Percentiles rank a stretch among this genome's conserved stretches.
Conservation (phyloP, 2,113 vertebrate genomes). For the Verasper variegatus region DNA sequence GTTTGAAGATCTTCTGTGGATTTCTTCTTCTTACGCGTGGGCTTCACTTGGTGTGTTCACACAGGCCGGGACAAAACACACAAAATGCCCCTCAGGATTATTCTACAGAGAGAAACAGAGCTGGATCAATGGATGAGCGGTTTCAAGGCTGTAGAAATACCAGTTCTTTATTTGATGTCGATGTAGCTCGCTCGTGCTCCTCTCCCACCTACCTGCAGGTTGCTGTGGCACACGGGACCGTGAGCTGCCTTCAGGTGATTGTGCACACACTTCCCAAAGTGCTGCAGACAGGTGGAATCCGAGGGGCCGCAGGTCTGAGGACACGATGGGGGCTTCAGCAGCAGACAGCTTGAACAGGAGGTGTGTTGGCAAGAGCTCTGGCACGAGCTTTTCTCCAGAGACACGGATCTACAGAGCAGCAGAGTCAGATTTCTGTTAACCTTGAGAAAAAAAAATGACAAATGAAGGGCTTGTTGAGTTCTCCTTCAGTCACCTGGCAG, state of each 20-base stretch:
- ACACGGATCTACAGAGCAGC: conserved; percentile 59
- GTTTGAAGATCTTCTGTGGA: conserved; percentile 2
- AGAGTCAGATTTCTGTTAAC: background rate
- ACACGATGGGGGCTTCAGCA: conserved; percentile 70
- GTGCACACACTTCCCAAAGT: conserved; percentile 76
- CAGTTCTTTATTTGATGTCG: background rate
- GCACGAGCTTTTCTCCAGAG: conserved; percentile 62
- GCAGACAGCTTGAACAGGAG: conserved; percentile 78
- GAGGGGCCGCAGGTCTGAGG: conserved; percentile 64
- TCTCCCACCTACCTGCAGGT: conserved; percentile 67
- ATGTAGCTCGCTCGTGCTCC: background rate
- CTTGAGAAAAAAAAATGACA: background rate
- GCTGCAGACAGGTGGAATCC: conserved; percentile 70
- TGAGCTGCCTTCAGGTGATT: conserved; percentile 58
- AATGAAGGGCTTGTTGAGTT: background rate
- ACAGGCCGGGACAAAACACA: conserved; percentile 78
- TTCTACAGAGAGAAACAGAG: conserved; percentile 47
- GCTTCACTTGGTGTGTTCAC: conserved; percentile 31
- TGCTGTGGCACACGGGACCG: conserved; percentile 56
- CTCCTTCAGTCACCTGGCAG: conserved; percentile 66
- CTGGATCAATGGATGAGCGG: background rate
- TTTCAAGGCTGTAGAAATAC: background rate
- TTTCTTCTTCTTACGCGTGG: background rate
- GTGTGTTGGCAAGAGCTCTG: conserved; percentile 80
- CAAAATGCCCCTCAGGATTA: conserved; percentile 63